Percentiles rank a stretch among this genome's conserved stretches.
Evolutionary conservation across 1,140 invertebrate species (phyloP).

Genomic region (Holotrichia oblita): DNA sequence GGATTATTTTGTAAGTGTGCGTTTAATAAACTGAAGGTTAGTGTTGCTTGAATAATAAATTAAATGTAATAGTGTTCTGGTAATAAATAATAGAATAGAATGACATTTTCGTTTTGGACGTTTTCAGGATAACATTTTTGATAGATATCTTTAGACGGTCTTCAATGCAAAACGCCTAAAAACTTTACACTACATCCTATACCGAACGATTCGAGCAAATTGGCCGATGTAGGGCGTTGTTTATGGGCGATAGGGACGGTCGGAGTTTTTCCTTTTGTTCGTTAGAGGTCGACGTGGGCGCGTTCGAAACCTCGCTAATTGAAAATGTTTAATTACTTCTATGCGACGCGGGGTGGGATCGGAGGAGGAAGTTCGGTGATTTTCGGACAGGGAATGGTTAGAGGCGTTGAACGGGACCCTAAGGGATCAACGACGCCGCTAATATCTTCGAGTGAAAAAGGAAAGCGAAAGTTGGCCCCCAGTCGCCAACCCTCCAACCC

Average conservation of each 20-base stretch:
- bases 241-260: neutral
- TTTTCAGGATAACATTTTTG: too few relatives aligned
- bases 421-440: neutral
- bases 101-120: too few relatives aligned
- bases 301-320: conserved; percentile 23
- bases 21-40: too few relatives aligned
- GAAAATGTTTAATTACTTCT: conserved; percentile 36
- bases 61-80: too few relatives aligned
- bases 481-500: neutral
- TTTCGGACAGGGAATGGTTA: neutral
- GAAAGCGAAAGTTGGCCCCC: neutral
- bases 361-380: neutral
- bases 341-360: neutral
- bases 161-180: too few relatives aligned
- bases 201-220: neutral
- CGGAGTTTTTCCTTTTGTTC: neutral
- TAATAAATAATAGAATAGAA: too few relatives aligned
- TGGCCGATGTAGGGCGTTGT: conserved; percentile 20
- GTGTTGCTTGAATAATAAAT: too few relatives aligned
- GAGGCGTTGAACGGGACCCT: neutral
- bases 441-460: conserved; percentile 15
- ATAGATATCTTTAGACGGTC: too few relatives aligned
- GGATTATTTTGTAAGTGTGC: too few relatives aligned
- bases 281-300: neutral
- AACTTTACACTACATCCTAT: neutral